Conservation (phyloP, 2,888 invertebrate species). For the Willowsia nigromaculata region DNA sequence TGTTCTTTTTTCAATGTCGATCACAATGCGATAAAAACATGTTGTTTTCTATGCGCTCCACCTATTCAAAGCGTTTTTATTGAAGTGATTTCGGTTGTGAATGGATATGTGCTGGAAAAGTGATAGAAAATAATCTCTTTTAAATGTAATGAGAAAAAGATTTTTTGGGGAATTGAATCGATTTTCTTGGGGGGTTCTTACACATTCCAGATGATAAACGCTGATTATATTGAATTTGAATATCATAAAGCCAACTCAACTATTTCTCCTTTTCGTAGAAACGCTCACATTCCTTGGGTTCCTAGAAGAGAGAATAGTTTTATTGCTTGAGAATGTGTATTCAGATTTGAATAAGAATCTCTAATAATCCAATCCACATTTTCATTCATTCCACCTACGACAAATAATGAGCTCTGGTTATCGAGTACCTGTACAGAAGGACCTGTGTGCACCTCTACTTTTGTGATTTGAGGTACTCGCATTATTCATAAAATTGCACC, state of each 20-base stretch:
- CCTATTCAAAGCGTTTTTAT: conserved; percentile 3
- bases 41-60: neutral
- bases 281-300: neutral
- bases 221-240: conserved; percentile 7
- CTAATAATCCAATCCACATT: neutral
- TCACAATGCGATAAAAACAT: conserved; percentile 8
- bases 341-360: neutral
- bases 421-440: neutral
- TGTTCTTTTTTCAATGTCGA: neutral
- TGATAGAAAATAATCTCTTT: neutral
- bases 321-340: conserved; percentile 3
- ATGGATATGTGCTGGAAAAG: neutral
- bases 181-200: no score
- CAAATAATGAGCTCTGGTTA: neutral
- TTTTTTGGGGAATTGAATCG: neutral
- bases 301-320: neutral
- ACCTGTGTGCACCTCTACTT: no score
- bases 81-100: neutral
- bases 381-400: conserved; percentile 10
- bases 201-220: neutral
- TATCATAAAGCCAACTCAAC: neutral
- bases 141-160: neutral
- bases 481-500: neutral
- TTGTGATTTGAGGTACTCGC: no score
- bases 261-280: neutral